Conservation (phyloP, 2,113 vertebrate genomes). For the Vulpes ferrilata region DNA sequence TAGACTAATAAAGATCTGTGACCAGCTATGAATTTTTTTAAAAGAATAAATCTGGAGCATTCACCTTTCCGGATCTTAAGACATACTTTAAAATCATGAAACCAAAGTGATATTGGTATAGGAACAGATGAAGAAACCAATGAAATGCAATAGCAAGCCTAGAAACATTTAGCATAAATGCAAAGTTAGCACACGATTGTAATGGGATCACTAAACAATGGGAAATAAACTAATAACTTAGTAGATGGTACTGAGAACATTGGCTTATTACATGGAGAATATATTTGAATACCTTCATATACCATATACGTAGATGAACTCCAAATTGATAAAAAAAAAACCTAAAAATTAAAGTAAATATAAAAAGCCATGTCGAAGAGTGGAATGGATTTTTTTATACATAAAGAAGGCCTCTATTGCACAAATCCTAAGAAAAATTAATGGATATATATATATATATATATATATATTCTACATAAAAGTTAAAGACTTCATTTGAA, state of each 20-base stretch:
- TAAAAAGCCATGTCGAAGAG: background rate
- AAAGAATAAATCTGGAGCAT: background rate
- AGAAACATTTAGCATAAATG: background rate
- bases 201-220: background rate
- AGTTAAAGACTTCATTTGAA: background rate
- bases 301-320: background rate
- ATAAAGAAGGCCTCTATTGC: background rate
- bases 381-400: background rate
- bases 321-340: background rate
- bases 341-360: slow-evolving; percentile 1
- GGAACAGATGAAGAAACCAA: background rate
- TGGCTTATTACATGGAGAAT: background rate
- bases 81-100: background rate
- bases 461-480: background rate
- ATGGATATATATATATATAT: background rate
- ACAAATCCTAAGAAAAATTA: background rate
- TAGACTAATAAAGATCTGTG: background rate
- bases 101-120: background rate
- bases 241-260: background rate
- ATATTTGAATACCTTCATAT: background rate
- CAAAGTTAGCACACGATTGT: background rate
- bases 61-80: background rate
- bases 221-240: background rate
- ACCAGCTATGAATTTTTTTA: background rate
- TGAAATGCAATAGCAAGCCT: background rate